These are phyloP conservation scores for Linyphia triangularis DNA, from an alignment of 2,888 invertebrate genomes.

Conservation along the genomic window DNA sequence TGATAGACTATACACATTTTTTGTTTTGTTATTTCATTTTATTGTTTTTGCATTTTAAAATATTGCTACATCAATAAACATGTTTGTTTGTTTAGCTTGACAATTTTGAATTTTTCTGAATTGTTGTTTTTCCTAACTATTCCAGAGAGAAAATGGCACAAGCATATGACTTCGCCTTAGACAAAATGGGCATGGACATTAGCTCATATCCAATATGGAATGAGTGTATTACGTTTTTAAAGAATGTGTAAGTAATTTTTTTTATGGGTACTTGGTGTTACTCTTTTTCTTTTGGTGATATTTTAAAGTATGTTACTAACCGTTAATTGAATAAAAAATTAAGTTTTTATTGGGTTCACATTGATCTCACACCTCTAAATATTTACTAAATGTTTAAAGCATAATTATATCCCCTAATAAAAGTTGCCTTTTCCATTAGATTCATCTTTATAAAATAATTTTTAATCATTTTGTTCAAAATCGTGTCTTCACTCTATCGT, in stretches of 20 bases:
- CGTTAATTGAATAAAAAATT: no score
- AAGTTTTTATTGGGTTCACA: no score
- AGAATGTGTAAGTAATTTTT: conserved; percentile 85
- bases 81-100: neutral
- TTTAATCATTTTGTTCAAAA: no score
- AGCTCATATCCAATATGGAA: conserved; percentile 98
- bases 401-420: no score
- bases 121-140: neutral
- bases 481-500: no score
- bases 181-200: conserved; percentile 99
- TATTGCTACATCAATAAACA: neutral
- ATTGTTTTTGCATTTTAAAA: neutral
- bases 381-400: no score
- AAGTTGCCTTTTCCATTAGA: no score
- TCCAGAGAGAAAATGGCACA: conserved; percentile 98
- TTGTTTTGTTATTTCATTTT: neutral
- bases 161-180: conserved; percentile 99
- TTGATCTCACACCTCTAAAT: no score
- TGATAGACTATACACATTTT: neutral
- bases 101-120: neutral
- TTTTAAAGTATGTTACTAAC: no score
- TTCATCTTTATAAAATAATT: no score
- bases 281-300: no score
- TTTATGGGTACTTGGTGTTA: no score
- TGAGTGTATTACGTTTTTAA: conserved; percentile 97